Percentiles rank a stretch among this genome's conserved stretches.
These are phyloP conservation scores for Campopleginae sp. DNA, from an alignment of 2,888 invertebrate species.

Conservation along the genomic window DNA sequence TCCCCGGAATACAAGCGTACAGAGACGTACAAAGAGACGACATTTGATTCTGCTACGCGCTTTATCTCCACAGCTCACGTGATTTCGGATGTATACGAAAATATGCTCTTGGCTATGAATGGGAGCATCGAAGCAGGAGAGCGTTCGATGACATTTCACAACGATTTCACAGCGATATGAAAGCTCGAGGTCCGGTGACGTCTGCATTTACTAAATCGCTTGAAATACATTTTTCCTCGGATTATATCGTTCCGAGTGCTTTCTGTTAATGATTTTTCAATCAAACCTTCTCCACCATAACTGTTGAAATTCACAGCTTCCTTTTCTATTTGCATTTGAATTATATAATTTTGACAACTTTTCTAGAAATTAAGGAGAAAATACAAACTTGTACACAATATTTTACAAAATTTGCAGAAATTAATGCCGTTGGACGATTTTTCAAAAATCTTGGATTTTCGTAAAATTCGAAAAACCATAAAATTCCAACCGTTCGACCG, in stretches of 20 bases:
- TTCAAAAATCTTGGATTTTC: too few species aligned
- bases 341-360: too few species aligned
- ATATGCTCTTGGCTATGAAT: constrained; percentile 39
- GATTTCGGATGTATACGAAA: constrained; percentile 40
- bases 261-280: neutral
- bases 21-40: neutral
- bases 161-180: constrained; percentile 22
- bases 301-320: too few species aligned
- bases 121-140: neutral
- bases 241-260: neutral
- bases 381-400: too few species aligned
- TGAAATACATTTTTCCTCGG: constrained; percentile 13
- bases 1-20: neutral
- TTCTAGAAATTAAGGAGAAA: too few species aligned
- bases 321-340: too few species aligned
- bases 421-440: too few species aligned
- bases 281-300: neutral
- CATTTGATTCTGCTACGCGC: constrained; percentile 11
- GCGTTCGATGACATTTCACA: constrained; percentile 45
- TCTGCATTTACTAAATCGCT: constrained; percentile 34
- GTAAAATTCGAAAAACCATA: too few species aligned
- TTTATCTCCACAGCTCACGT: constrained; percentile 32
- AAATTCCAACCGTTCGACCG: too few species aligned
- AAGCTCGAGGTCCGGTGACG: constrained; percentile 20
- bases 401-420: too few species aligned